A percentile compares a stretch with the other conserved stretches of the same genome.
Evolutionary conservation across 1,140 invertebrate species (phyloP).

Genomic region (Lepidurus packardi): DNA sequence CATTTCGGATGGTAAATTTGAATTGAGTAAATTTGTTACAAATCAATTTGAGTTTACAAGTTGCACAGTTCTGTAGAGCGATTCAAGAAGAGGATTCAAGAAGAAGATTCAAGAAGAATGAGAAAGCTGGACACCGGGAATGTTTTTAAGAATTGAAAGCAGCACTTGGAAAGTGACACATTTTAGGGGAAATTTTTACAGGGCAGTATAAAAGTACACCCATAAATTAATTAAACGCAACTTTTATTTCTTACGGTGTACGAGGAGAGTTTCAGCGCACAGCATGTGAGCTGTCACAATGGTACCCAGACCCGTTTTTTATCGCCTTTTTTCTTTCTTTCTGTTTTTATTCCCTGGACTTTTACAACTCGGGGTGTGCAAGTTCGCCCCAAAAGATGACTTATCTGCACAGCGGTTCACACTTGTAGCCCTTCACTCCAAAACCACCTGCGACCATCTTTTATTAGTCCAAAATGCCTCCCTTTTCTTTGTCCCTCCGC

Average conservation of each 20-base stretch:
- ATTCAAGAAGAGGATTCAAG: too few relatives aligned
- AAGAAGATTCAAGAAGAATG: too few relatives aligned
- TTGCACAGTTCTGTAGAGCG: too few relatives aligned
- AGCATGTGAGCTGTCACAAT: constrained; percentile 5
- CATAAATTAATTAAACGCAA: constrained; percentile 14
- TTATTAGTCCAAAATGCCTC: constrained; percentile 3
- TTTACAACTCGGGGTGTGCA: constrained; percentile 10
- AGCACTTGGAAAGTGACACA: not conserved
- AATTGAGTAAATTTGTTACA: too few relatives aligned
- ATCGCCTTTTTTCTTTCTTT: not conserved
- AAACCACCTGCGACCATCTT: constrained; percentile 12
- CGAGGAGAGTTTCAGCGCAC: constrained; percentile 6
- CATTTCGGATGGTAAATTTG: too few relatives aligned
- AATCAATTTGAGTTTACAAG: too few relatives aligned
- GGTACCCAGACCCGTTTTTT: not conserved
- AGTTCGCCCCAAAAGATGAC: constrained; percentile 17
- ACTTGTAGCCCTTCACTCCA: not conserved
- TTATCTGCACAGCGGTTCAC: constrained; percentile 18
- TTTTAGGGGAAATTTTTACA: not conserved
- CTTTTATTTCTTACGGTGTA: constrained; percentile 9
- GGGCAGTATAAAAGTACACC: not conserved
- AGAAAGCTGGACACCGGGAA: too few relatives aligned
- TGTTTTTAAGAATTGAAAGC: too few relatives aligned
- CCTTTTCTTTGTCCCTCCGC: not conserved
- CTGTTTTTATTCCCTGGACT: not conserved